Base-by-base conservation (phyloP, 2,888 invertebrate species). In the Synanthedon myopaeformis region DNA sequence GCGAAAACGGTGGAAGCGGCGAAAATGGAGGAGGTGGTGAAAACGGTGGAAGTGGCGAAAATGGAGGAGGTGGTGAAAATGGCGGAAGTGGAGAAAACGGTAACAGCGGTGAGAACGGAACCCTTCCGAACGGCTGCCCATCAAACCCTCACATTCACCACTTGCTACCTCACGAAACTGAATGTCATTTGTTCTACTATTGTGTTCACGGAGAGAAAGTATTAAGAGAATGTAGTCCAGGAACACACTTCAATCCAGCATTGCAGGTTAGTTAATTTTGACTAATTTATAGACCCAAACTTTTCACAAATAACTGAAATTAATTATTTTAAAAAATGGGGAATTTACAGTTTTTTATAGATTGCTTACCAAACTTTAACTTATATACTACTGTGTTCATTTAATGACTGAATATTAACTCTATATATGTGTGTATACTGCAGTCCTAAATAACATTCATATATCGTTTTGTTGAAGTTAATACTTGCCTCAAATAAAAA, bases 121-220 rank as follows among this genome's bases (percentile, higher is more conserved):
- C 3, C 3, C 57, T 59, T 2, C 45, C 50, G 3, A 62, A 61
- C 28, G 67, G 67, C 0, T 67, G 67, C 17, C 68, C 67, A 0
- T 57, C 56, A 12, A 64, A 69, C 48, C 61, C 35, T 35, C 42
- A 60, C 3, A 54, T 63, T 0, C 62, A 70, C 42, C 53, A 58
- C 4, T 60, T 72, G 0, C 52, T 73, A n/a, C 70, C 74, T 0
- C 70, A 74, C 49, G 64, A 67, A 12, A 57, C 55, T 0, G 57
- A 66, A 14, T 75, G 74, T 52, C 50, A 53, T 19, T 64, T 65
- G 53, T 76, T 67, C 62, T 74, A 76, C 56, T 63, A 69, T 51
- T 78, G 76, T 56, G 59, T 59, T 4, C 61, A 61, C 23, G 75
- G 73, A 8, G 59, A 66, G n/a, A 61, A 62, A 49, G 59, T 65